A percentile compares a stretch with the other conserved stretches of the same genome.
Conservation (phyloP, 2,797 vertebrate genomes). For the Alosa sapidissima region DNA sequence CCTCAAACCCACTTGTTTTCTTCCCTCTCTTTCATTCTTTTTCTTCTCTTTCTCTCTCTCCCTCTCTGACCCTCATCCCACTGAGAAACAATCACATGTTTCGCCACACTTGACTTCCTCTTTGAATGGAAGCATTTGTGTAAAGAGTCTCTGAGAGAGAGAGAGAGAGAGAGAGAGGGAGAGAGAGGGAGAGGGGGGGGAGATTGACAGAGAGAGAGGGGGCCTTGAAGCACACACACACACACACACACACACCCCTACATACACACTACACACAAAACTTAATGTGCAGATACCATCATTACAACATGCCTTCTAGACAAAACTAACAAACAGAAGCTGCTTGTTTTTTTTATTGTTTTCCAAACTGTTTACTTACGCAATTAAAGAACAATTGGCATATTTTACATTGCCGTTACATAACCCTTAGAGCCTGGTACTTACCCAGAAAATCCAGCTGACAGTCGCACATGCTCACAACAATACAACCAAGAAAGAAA, state of each 20-base stretch:
- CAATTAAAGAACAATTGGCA: background rate
- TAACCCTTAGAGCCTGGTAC: background rate
- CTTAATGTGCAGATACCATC: background rate
- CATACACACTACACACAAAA: background rate
- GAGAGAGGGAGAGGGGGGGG: background rate
- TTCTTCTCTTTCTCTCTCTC: background rate
- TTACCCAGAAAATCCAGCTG: background rate
- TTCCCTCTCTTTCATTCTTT: constrained; percentile 13
- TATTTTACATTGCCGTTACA: background rate
- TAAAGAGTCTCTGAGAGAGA: constrained; percentile 8
- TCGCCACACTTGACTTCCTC: constrained; percentile 58
- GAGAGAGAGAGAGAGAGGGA: background rate
- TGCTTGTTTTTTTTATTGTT: background rate
- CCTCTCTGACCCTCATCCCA: constrained; percentile 33
- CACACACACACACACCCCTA: constrained; percentile 9
- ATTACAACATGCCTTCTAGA: background rate
- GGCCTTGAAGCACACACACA: background rate
- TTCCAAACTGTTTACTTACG: background rate
- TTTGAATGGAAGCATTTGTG: constrained; percentile 45
- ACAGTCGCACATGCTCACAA: background rate
- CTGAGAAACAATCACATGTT: constrained; percentile 59
- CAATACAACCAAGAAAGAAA: background rate
- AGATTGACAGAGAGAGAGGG: background rate
- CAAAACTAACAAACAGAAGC: constrained; percentile 10
- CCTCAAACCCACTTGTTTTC: background rate